Evolutionary conservation across 2,797 vertebrate genomes (phyloP).

Genomic region (Macrochelys suwanniensis): DNA sequence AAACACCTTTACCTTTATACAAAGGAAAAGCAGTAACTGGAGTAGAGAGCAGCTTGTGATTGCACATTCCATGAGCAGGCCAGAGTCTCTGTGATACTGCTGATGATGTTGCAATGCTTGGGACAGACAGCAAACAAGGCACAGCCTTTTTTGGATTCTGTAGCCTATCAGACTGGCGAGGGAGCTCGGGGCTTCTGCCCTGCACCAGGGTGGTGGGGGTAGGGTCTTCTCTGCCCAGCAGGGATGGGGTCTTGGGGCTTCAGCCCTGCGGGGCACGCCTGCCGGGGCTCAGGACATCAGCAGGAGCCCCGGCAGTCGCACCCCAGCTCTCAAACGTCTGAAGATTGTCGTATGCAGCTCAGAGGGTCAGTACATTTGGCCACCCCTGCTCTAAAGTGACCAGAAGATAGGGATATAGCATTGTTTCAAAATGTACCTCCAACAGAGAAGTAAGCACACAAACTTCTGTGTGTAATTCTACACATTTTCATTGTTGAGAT

Average conservation of each 20-base stretch:
- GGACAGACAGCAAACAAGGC: not conserved
- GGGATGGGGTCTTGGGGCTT: too few species aligned
- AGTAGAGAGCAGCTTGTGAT: not conserved
- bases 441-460: not conserved
- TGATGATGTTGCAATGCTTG: not conserved
- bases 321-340: too few species aligned
- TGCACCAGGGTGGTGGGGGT: too few species aligned
- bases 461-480: not conserved
- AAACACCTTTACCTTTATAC: not conserved
- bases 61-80: not conserved
- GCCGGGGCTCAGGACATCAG: too few species aligned
- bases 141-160: not conserved
- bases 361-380: too few species aligned
- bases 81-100: not conserved
- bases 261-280: too few species aligned
- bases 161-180: too few species aligned
- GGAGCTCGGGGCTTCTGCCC: too few species aligned
- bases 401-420: not conserved
- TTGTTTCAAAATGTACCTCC: not conserved
- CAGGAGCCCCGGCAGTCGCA: too few species aligned
- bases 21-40: not conserved
- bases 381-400: not conserved
- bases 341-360: too few species aligned
- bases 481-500: slow-evolving; percentile 39
- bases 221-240: too few species aligned